Conservation (phyloP, 2,888 invertebrate genomes). For the Melieria omissa region DNA sequence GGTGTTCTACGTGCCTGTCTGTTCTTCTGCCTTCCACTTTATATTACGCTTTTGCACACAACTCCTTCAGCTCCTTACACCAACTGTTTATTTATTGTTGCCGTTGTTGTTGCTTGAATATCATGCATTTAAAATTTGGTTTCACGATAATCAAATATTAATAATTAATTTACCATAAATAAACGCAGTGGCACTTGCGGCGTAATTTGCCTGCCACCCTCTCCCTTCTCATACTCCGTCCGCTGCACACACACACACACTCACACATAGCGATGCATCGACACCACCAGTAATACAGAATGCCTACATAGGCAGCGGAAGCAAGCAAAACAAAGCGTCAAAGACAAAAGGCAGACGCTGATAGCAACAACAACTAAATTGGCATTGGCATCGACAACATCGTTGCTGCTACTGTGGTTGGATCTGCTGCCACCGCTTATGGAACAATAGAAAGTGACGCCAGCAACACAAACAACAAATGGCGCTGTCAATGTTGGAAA, state of each 20-base stretch:
- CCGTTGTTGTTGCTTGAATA: background rate
- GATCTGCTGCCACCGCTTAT: too few relatives aligned
- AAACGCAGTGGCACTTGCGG: slow-evolving; percentile 11
- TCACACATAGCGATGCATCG: background rate
- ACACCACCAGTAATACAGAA: background rate
- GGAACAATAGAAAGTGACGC: too few relatives aligned
- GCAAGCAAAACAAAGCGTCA: too few relatives aligned
- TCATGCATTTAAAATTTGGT: slow-evolving; percentile 34
- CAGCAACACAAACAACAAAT: too few relatives aligned
- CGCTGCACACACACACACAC: background rate
- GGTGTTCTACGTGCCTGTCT: too few relatives aligned
- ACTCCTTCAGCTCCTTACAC: too few relatives aligned
- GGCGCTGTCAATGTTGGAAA: too few relatives aligned
- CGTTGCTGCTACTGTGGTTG: background rate
- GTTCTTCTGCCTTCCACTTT: too few relatives aligned
- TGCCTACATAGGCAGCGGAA: background rate
- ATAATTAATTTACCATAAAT: slow-evolving; percentile 46
- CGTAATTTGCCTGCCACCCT: background rate
- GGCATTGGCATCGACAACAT: background rate
- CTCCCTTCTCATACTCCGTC: background rate
- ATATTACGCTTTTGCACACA: too few relatives aligned
- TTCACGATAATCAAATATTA: slow-evolving; percentile 46
- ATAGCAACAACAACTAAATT: background rate
- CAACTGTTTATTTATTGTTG: background rate
- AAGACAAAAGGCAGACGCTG: background rate